phyloP scores from a whole-genome alignment of 2,797 vertebrate species.

The Pempheris klunzingeri region DNA sequence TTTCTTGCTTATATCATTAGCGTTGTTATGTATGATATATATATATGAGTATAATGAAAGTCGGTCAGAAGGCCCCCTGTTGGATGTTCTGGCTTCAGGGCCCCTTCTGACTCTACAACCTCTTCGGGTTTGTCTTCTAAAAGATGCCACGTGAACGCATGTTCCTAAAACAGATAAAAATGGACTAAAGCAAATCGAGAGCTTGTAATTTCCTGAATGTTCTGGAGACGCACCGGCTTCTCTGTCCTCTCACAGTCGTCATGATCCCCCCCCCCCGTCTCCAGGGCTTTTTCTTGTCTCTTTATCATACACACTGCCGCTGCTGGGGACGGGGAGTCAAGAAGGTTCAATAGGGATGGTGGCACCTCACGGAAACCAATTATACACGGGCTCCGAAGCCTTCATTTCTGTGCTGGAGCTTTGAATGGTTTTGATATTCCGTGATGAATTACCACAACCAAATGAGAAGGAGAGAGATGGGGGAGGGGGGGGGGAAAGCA shows the following conservation, averaged over 20 bases:
- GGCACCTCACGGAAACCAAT: conserved; percentile 74
- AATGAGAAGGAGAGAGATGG: conserved; percentile 64
- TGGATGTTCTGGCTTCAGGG: background rate
- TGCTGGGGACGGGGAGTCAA: conserved; percentile 62
- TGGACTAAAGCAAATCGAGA: conserved; percentile 32
- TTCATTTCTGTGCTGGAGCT: conserved; percentile 58
- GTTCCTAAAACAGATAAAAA: conserved; percentile 31
- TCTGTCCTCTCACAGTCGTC: conserved; percentile 13
- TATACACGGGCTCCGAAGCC: conserved; percentile 57
- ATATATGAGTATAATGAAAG: background rate
- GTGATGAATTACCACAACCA: conserved; percentile 78
- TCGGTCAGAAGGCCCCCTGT: background rate
- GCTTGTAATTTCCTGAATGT: conserved; percentile 49
- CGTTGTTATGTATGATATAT: background rate
- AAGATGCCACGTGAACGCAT: conserved; percentile 20
- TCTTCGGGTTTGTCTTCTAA: conserved; percentile 17
- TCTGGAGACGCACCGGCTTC: conserved; percentile 8
- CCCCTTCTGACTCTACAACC: background rate
- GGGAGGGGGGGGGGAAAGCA: conserved; percentile 7
- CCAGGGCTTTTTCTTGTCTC: conserved; percentile 51
- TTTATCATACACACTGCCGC: conserved; percentile 50
- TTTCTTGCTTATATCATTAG: background rate
- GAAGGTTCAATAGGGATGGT: conserved; percentile 67
- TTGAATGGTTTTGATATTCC: conserved; percentile 76
- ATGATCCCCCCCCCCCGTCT: conserved; percentile 41